Evolutionary conservation across 2,888 invertebrate genomes (phyloP).

Genomic region (Drosophila prolongata): DNA sequence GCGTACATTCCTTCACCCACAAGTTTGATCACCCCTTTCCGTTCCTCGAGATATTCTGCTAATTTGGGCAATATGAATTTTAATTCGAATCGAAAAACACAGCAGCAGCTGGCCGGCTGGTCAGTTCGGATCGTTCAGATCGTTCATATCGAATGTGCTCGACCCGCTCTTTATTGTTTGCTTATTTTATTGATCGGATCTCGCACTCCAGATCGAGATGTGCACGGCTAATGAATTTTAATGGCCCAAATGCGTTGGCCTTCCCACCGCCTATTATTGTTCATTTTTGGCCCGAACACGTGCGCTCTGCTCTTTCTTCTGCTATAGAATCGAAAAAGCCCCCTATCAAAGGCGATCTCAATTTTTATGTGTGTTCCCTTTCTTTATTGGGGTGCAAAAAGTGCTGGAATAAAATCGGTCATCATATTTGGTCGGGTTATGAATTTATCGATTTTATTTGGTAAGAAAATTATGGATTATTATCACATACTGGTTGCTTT

Average conservation of each 20-base stretch:
- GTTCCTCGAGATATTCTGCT: constrained; percentile 23
- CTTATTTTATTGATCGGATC: constrained; percentile 56
- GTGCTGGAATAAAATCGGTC: constrained; percentile 21
- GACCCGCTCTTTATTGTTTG: constrained; percentile 41
- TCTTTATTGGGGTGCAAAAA: constrained; percentile 1
- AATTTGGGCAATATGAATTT: constrained; percentile 36
- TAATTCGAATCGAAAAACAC: constrained; percentile 23
- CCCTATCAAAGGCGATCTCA: constrained; percentile 9
- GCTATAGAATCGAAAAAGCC: not conserved
- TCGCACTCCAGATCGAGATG: constrained; percentile 41
- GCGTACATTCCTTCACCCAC: constrained; percentile 3
- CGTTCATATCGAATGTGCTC: constrained; percentile 3
- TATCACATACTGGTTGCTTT: constrained; percentile 1
- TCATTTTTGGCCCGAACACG: constrained; percentile 36
- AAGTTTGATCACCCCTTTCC: constrained; percentile 4
- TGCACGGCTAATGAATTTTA: constrained; percentile 74
- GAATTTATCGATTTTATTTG: constrained; percentile 12
- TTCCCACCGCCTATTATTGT: constrained; percentile 15
- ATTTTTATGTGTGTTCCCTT: constrained; percentile 26
- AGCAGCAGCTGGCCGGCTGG: constrained; percentile 21
- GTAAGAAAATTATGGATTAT: constrained; percentile 15
- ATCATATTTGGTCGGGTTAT: constrained; percentile 9
- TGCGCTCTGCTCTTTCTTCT: constrained; percentile 21
- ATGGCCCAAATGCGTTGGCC: constrained; percentile 50
- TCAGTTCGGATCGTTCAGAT: not conserved